Evolutionary conservation across 2,113 vertebrate species (phyloP).

Genomic region (Peromyscus maniculatus): DNA sequence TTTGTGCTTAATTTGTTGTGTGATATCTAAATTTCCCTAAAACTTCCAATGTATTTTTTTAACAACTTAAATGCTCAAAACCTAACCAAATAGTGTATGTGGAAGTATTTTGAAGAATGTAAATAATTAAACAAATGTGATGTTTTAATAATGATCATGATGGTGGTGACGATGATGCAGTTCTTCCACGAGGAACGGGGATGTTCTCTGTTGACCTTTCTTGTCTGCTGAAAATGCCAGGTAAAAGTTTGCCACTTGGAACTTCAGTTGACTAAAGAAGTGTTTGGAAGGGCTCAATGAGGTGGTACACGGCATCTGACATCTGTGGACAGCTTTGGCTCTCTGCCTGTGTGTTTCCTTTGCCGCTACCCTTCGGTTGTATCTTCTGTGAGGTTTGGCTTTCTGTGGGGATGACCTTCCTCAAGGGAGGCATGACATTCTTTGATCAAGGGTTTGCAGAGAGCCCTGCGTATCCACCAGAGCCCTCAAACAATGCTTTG

Average conservation of each 20-base stretch:
- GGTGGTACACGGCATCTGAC: not conserved
- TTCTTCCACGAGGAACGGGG: not conserved
- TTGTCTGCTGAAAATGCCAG: slow-evolving; percentile 35
- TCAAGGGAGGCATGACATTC: not conserved
- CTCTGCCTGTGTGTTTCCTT: not conserved
- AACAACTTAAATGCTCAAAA: slow-evolving; percentile 53
- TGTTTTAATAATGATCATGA: not conserved
- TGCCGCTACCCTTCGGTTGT: not conserved
- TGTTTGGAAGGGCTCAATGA: slow-evolving; percentile 2
- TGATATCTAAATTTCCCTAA: not conserved
- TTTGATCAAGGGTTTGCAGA: slow-evolving; percentile 32
- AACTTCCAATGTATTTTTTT: not conserved
- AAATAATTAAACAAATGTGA: not conserved
- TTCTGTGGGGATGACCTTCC: slow-evolving; percentile 41
- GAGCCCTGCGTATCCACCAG: not conserved
- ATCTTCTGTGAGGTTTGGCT: slow-evolving; percentile 44
- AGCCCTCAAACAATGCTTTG: not conserved
- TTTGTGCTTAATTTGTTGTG: slow-evolving; percentile 50
- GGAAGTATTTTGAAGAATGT: slow-evolving; percentile 60
- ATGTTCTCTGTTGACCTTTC: slow-evolving; percentile 46
- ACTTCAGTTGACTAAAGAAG: slow-evolving; percentile 16
- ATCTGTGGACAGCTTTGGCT: not conserved
- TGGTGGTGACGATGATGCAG: not conserved
- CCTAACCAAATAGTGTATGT: slow-evolving; percentile 5
- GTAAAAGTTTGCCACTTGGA: slow-evolving; percentile 32